phyloP scores from a whole-genome alignment of 2,797 vertebrate species.

The Poeciliopsis gracilis region DNA sequence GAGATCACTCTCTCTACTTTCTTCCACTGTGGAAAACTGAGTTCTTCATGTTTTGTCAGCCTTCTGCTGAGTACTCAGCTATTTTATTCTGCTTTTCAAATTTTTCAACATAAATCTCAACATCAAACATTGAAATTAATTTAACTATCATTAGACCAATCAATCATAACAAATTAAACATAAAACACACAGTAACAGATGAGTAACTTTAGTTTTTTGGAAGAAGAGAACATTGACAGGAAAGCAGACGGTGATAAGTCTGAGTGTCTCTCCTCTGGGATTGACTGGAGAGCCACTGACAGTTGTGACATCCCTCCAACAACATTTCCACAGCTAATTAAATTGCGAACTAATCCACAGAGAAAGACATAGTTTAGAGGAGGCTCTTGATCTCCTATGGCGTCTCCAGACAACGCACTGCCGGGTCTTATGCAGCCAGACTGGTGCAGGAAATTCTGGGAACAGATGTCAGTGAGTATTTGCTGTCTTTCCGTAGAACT shows the following conservation, averaged over 20 bases:
- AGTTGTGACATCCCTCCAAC: constrained; percentile 73
- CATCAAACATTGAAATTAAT: not conserved
- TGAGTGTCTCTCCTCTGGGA: constrained; percentile 60
- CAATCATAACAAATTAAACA: constrained; percentile 14
- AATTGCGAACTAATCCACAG: constrained; percentile 71
- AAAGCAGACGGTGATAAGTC: constrained; percentile 70
- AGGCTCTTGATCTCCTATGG: constrained; percentile 64
- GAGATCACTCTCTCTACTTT: not conserved
- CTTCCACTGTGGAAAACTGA: not conserved
- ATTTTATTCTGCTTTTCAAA: not conserved
- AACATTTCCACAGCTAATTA: constrained; percentile 78
- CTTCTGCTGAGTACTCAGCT: not conserved
- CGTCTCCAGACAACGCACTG: constrained; percentile 70
- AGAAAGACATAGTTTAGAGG: constrained; percentile 56
- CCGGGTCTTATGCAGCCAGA: constrained; percentile 58
- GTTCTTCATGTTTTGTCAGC: not conserved
- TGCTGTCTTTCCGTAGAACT: constrained; percentile 33
- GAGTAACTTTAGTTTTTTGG: constrained; percentile 27
- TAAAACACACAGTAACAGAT: constrained; percentile 17
- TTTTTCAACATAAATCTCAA: not conserved
- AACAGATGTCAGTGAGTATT: constrained; percentile 69
- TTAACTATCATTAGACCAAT: not conserved
- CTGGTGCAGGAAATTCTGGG: constrained; percentile 57
- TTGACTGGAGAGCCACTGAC: constrained; percentile 60
- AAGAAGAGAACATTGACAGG: constrained; percentile 37